Evolutionary conservation across 2,797 vertebrate species (phyloP).

Genomic region (Sebastes nivosus): DNA sequence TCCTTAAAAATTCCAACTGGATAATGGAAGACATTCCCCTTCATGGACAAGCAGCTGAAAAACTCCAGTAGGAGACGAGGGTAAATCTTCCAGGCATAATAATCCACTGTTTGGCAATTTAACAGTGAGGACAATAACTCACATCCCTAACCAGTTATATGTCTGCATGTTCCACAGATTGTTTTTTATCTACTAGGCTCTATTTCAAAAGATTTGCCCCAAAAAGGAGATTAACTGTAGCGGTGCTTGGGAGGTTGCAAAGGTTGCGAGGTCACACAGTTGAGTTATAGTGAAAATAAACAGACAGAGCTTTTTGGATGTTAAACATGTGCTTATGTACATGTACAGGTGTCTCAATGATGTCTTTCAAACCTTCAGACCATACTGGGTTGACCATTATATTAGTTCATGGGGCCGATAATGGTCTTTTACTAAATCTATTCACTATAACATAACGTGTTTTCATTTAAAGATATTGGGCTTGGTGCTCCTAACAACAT

Average conservation of each 20-base stretch:
- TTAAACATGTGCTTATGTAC: conserved; percentile 13
- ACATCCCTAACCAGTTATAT: conserved; percentile 20
- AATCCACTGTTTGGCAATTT: conserved; percentile 54
- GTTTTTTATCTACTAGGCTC: conserved; percentile 23
- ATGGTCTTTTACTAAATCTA: neutral
- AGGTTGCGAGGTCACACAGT: conserved; percentile 24
- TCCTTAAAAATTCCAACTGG: conserved; percentile 71
- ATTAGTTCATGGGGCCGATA: neutral
- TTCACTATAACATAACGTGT: neutral
- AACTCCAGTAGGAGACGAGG: conserved; percentile 25
- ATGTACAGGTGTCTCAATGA: conserved; percentile 16
- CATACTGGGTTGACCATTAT: neutral
- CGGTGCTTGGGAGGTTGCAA: neutral
- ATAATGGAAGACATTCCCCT: conserved; percentile 70
- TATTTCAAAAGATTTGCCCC: conserved; percentile 23
- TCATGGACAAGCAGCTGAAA: conserved; percentile 49
- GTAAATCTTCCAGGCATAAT: conserved; percentile 66
- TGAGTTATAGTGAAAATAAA: conserved; percentile 26
- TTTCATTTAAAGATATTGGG: neutral
- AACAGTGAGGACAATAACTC: conserved; percentile 43
- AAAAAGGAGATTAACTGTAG: conserved; percentile 7
- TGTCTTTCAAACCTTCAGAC: neutral
- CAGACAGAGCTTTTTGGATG: conserved; percentile 13
- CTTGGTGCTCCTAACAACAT: neutral
- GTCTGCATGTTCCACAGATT: conserved; percentile 17